A percentile compares a stretch with the other conserved stretches of the same genome.
Conservation (phyloP, 2,888 invertebrate genomes). For the Amiota mariae region DNA sequence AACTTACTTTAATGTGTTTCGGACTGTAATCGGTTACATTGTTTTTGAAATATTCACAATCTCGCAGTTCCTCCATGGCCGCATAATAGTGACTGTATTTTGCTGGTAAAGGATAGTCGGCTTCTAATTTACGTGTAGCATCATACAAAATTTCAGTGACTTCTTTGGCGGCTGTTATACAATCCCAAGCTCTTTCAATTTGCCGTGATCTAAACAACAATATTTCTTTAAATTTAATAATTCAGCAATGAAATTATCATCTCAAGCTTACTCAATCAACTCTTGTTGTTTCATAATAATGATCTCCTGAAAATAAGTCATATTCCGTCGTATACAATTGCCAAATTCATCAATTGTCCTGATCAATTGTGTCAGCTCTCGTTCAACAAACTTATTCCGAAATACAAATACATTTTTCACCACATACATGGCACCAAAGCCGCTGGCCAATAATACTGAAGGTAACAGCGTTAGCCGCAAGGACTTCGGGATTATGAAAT, state of each 20-base stretch:
- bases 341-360: constrained; percentile 71
- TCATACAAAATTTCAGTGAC: constrained; percentile 71
- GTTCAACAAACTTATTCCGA: constrained; percentile 69
- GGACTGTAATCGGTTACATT: constrained; percentile 71
- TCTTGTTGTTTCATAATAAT: constrained; percentile 70
- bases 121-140: constrained; percentile 70
- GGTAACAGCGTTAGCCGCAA: constrained; percentile 63
- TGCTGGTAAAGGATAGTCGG: constrained; percentile 61
- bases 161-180: constrained; percentile 71
- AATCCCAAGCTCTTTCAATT: constrained; percentile 72
- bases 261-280: constrained; percentile 64
- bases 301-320: constrained; percentile 72
- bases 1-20: constrained; percentile 69
- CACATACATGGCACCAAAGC: constrained; percentile 64
- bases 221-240: not conserved
- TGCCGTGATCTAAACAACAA: constrained; percentile 62
- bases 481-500: constrained; percentile 64
- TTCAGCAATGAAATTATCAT: not conserved
- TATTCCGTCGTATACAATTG: constrained; percentile 70
- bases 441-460: constrained; percentile 59
- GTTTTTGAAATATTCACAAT: constrained; percentile 71
- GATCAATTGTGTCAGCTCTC: constrained; percentile 67
- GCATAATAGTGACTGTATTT: constrained; percentile 66
- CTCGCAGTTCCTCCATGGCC: constrained; percentile 71
- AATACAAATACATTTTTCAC: constrained; percentile 67